Evolutionary conservation across 2,113 vertebrate species (phyloP).

Genomic region (Genyomyrus donnyi): DNA sequence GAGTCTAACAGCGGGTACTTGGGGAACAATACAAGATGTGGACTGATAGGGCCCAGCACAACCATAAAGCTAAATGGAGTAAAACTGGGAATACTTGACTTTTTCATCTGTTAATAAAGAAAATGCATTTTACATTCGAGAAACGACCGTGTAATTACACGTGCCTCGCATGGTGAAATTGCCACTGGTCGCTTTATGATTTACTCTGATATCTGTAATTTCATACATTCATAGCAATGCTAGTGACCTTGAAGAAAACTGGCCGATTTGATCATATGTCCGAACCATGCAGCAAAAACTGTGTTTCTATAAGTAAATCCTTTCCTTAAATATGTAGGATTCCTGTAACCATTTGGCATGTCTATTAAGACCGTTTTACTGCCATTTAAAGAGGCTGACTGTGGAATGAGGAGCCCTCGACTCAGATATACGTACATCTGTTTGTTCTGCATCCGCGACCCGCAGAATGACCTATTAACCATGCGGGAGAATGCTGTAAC

Average conservation of each 20-base stretch:
- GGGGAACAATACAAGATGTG: background rate
- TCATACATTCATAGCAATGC: background rate
- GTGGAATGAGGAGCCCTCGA: background rate
- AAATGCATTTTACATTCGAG: background rate
- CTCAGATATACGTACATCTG: slow-evolving; percentile 12
- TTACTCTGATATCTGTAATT: background rate
- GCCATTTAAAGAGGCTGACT: background rate
- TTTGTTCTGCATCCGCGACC: background rate
- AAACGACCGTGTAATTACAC: background rate
- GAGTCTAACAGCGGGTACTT: background rate
- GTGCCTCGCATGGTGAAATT: background rate
- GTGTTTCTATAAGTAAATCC: background rate
- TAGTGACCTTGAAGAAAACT: background rate
- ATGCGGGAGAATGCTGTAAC: slow-evolving; percentile 9
- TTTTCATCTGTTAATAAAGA: background rate
- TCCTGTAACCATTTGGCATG: background rate
- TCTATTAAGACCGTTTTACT: background rate
- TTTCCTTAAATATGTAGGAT: background rate
- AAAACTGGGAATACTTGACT: background rate
- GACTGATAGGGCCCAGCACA: background rate
- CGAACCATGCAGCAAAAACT: background rate
- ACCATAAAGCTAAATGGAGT: background rate
- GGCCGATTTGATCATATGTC: background rate
- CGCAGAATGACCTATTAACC: slow-evolving; percentile 2
- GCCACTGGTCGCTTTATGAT: background rate